Conservation (phyloP, 2,113 vertebrate genomes). For the Aldabrachelys gigantea region DNA sequence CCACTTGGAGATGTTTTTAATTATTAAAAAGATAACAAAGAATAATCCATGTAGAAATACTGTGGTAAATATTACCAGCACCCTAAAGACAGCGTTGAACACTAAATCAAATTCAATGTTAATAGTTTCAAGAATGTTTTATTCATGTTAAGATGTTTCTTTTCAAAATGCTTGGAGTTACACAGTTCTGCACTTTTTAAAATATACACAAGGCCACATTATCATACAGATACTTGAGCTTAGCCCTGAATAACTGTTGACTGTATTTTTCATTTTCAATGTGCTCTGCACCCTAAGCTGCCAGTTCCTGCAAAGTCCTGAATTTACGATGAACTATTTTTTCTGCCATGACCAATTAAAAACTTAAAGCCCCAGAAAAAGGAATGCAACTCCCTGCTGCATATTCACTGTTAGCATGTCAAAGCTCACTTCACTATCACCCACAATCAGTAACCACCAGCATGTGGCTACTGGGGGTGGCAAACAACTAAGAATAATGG, state of each 20-base stretch:
- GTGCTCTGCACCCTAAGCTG: background rate
- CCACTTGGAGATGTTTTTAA: background rate
- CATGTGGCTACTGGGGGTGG: background rate
- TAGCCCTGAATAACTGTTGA: background rate
- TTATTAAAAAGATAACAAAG: constrained; percentile 5
- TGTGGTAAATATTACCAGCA: background rate
- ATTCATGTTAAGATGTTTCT: background rate
- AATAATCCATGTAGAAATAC: background rate
- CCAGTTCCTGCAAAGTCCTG: background rate
- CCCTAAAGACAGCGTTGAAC: background rate
- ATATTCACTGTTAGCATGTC: background rate
- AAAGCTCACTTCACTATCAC: background rate
- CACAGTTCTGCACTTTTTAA: fast-evolving
- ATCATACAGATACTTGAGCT: background rate
- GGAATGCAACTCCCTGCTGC: background rate
- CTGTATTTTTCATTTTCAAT: background rate
- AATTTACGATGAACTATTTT: background rate
- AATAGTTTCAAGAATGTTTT: background rate
- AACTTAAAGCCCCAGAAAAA: background rate
- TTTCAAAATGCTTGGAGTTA: background rate
- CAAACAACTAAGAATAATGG: background rate
- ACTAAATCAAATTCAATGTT: background rate
- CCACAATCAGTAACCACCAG: background rate
- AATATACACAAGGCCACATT: background rate
- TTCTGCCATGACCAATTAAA: background rate